Evolutionary conservation across 1,140 invertebrate genomes (phyloP), one percentile per base, ranked within the genome.

Genomic region (Bombus waltoni): DNA sequence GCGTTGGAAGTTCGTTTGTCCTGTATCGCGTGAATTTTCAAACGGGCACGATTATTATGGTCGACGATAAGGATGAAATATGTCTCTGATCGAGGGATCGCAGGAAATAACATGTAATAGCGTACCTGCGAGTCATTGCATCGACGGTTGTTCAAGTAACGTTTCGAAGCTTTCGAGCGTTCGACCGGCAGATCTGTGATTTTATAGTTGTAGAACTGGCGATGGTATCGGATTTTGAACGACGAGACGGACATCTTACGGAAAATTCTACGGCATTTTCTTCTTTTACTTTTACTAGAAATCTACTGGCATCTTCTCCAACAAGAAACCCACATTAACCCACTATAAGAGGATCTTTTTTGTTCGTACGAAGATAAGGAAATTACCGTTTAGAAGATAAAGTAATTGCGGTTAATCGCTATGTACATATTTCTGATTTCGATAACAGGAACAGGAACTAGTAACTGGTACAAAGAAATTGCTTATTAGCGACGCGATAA

Each of bases 1-100:
- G 40, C 75, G n/a, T 42, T 35, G 42, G 9, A 44, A 35, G 40
- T 66, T 25, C 59, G 76, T 78, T 79, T 68, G 42, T 79, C 77
- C 28, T 8, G 59, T 32, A 25, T 44, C 25, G 75, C 6, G 42
- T 42, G 32, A 68, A 79, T 68, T 77, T 59, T 77, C 75, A 15
- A 77, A 59, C 2, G 35, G n/a, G 0, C 59, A 22, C 40, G 62
- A 77, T 77, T 57, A 77, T 77, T 57, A 76, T 15, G 32, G 35
- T 4, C 6, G 25, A n/a, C 35, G 77, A 79, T 79, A 79, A 79
- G 18, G 5, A 5, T 79, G 77, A 79, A 35, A 68, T 18, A 68
- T 35, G 42, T 32, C 10, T 28, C 3, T 2, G 18, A 28, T 47
- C 18, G 62, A 13, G 18, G 3, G 22, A 47, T 68, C 8, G 77